Conservation (phyloP, 2,888 invertebrate genomes). For the Drosophila subquinaria region DNA sequence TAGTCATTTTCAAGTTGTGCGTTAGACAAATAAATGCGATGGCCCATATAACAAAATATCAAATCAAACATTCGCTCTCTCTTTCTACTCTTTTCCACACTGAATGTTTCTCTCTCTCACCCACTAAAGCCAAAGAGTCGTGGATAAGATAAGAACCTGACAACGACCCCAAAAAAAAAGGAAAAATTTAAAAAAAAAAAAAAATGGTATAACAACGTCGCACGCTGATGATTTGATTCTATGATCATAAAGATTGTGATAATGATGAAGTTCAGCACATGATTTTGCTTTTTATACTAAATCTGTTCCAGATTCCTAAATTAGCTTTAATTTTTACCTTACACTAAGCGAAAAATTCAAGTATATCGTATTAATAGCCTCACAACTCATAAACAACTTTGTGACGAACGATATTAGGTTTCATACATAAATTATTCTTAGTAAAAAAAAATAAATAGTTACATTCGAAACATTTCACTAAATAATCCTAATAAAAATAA, state of each 20-base stretch:
- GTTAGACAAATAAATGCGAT: conserved; percentile 34
- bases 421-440: too few relatives aligned
- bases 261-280: conserved; percentile 10
- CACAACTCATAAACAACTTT: too few relatives aligned
- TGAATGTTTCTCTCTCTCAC: neutral
- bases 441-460: too few relatives aligned
- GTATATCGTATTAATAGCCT: neutral
- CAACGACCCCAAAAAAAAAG: conserved; percentile 39
- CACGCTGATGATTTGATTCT: neutral
- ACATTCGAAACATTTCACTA: too few relatives aligned
- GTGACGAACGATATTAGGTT: too few relatives aligned
- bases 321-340: neutral
- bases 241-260: neutral
- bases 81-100: neutral
- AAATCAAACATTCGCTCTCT: neutral
- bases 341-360: neutral
- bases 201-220: neutral
- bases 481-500: too few relatives aligned
- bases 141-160: conserved; percentile 58
- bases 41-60: conserved; percentile 14
- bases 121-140: conserved; percentile 30
- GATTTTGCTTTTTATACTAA: conserved; percentile 14
- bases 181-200: neutral
- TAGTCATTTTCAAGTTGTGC: conserved; percentile 64
- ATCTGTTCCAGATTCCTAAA: neutral